A percentile compares a stretch with the other conserved stretches of the same genome.
These are phyloP conservation scores for Cydia amplana DNA, from an alignment of 1,140 invertebrate species.

Conservation along the genomic window DNA sequence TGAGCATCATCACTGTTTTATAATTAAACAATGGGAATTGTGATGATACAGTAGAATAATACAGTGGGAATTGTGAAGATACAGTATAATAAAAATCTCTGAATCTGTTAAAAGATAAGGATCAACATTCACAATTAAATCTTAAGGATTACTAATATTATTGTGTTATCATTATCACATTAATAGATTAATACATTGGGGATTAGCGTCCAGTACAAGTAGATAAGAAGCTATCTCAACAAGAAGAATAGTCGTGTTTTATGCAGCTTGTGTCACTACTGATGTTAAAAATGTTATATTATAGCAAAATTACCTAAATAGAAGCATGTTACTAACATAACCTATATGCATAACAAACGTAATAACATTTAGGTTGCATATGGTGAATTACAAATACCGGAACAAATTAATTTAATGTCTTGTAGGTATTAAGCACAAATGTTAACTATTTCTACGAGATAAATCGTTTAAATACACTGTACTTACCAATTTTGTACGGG, in stretches of 20 bases:
- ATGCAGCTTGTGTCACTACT: not conserved
- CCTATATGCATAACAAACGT: constrained; percentile 29
- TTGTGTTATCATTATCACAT: not conserved
- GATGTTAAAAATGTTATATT: not conserved
- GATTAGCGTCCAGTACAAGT: not conserved
- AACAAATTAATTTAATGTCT: not conserved
- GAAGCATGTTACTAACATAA: constrained; percentile 32
- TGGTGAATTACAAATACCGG: not conserved
- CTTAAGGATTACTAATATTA: not conserved
- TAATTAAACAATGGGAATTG: not conserved
- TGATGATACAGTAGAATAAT: not conserved
- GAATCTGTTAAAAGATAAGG: too few species aligned
- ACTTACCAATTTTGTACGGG: constrained; percentile 68
- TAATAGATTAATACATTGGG: not conserved
- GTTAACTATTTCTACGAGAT: constrained; percentile 26
- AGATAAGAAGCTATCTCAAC: not conserved
- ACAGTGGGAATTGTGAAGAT: not conserved
- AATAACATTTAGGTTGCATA: constrained; percentile 7
- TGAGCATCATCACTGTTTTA: not conserved
- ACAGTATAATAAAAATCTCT: not conserved
- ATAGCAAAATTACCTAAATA: not conserved
- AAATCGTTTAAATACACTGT: constrained; percentile 20
- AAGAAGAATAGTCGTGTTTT: not conserved
- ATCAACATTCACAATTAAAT: too few species aligned
- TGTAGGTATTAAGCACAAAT: not conserved